A percentile compares a stretch with the other conserved stretches of the same genome.
Evolutionary conservation across 2,113 vertebrate species (phyloP).

Genomic region (Acrocephalus kingi): DNA sequence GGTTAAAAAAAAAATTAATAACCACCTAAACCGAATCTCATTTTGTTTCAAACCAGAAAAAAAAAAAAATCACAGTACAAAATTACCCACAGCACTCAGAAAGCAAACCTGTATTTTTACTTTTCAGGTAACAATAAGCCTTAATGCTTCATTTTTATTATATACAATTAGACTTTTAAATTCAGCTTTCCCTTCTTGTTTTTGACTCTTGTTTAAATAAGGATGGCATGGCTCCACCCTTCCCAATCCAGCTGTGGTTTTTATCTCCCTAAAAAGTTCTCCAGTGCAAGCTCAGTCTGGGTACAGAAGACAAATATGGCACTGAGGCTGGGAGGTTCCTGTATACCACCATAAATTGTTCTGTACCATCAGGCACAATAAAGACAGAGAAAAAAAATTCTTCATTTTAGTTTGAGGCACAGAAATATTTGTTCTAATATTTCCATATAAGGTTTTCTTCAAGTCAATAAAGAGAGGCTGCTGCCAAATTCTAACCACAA

Average conservation of each 20-base stretch:
- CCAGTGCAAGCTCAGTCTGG: background rate
- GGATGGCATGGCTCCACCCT: background rate
- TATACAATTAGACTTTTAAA: background rate
- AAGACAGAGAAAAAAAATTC: background rate
- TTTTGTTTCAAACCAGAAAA: background rate
- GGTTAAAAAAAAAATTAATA: background rate
- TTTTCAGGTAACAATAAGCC: background rate
- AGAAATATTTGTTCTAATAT: background rate
- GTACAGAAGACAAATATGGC: background rate
- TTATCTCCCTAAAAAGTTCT: background rate
- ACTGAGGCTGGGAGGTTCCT: background rate
- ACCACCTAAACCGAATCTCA: background rate
- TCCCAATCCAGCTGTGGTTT: background rate
- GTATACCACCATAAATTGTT: background rate
- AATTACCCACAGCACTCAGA: background rate
- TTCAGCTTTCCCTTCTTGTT: background rate
- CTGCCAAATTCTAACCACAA: slow-evolving; percentile 53
- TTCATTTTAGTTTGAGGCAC: background rate
- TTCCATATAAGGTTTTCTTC: slow-evolving; percentile 46
- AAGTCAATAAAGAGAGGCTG: slow-evolving; percentile 29
- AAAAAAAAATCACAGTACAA: background rate
- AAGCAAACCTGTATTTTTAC: background rate
- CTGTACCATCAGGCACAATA: background rate
- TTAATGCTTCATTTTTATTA: background rate
- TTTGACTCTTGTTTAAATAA: background rate